Base-by-base conservation (phyloP, 2,113 vertebrate genomes). In the Geococcyx californianus region DNA sequence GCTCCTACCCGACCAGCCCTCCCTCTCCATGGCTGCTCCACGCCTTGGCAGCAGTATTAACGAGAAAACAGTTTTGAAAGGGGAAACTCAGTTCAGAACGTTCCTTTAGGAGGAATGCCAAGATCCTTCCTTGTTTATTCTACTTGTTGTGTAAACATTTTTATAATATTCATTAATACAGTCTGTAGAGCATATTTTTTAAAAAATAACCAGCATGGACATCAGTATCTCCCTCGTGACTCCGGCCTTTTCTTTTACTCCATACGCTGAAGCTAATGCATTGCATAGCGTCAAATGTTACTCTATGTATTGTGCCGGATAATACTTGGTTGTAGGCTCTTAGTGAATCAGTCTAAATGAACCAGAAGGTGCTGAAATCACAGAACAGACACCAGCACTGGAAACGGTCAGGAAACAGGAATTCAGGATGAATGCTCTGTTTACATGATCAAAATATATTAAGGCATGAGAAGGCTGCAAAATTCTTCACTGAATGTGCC, bases 61-160 rank as follows among this genome's bases (percentile, higher is more conserved):
- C 54, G 76, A 90, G 92, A 88, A 93, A 88, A 91, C 82, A 92
- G 68, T 96, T 95, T 87, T 55, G 52, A 93, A 93, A 94, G 69
- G 84, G 69, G 77, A 92, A 92, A 91, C 47, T 90, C 77, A 31
- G 64, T 86, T 94, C 76, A 86, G 72, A 97, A 86, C 52, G 3
- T 88, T 93, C 24, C 72, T 74, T 93, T 36, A 86, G 85, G 75
- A 96, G 79, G 68, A 86, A 88, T 87, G 88, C 87, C 82, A 96
- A 95, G 55, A 95, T 86, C 64, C 16, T 80, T 91, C 63, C 67
- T 72, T 94, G 72, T 88, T 94, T 95, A 90, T 94, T 84, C 86
- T 54, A 52, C 31, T 94, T 85, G 89, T 75, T 91, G 77, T 72
- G 60, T 72, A 97, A 96, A 94, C 44, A 89, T 63, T 91, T 90